Evolutionary conservation across 2,797 vertebrate species (phyloP).

Genomic region (Tamandua tetradactyla): DNA sequence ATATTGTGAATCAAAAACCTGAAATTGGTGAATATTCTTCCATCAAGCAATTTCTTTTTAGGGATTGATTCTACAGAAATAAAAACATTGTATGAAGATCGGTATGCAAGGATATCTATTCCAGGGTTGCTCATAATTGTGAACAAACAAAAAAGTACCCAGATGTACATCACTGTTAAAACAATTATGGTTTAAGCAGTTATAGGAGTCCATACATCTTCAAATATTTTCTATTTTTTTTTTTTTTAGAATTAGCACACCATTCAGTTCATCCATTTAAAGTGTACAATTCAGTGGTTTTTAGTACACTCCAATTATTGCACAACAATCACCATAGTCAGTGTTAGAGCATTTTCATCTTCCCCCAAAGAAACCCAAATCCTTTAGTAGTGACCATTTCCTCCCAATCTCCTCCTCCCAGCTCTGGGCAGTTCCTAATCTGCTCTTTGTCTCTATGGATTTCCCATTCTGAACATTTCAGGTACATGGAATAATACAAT

Average conservation of each 20-base stretch:
- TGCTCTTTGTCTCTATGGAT: too few species aligned
- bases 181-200: too few species aligned
- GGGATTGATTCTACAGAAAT: not conserved
- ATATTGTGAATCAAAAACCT: not conserved
- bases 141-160: not conserved
- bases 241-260: not conserved
- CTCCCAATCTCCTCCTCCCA: not conserved
- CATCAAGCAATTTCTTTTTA: fast-evolving
- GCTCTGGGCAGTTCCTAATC: not conserved
- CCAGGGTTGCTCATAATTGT: not conserved
- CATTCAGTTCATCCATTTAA: not conserved
- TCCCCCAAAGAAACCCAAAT: not conserved
- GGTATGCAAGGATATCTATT: too few species aligned
- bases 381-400: not conserved
- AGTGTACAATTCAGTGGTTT: not conserved
- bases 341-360: not conserved
- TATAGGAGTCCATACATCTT: not conserved
- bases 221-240: not conserved
- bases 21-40: fast-evolving
- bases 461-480: not conserved
- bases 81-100: too few species aligned
- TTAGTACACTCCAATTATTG: not conserved
- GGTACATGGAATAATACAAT: not conserved
- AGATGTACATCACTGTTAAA: not conserved
- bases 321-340: not conserved